Base-by-base conservation (phyloP, 2,888 invertebrate genomes). In the Tipula confusa region DNA sequence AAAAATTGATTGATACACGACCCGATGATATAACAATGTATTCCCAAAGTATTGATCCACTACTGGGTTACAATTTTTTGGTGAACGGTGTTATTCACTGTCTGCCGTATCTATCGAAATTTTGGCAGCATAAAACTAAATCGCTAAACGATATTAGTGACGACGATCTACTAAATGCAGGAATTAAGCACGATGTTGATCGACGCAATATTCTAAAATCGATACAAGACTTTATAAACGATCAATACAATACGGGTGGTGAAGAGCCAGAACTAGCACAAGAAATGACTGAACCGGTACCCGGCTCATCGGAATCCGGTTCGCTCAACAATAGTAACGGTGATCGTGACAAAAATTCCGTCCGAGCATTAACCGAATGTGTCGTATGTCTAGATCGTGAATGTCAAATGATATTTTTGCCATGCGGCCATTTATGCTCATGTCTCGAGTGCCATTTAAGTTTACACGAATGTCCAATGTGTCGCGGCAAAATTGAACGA, bases 351-450 rank as follows among this genome's bases (percentile, higher is more conserved):
- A 86, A 87, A 84, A 88, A 84, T 48, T 86, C 89, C 84, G 87
- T 87, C 84, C 89, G 89, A 83, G 87, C 88, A 80, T 90, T 90
- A 85, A 91, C 93, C 7, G 96, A 97, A 90, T 97, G 97, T 91
- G 95, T 96, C 43, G 92, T 97, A 86, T 97, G 96, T 88, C 92
- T 97, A 92, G 96, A 96, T 89, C 89, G 90, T 86, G 89, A 90
- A 94, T 93, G 93, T 86, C 93, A 93, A 88, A 91, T 96, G 83
- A 94, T 96, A 87, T 96, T 96, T 91, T 92, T 96, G 86, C 95
- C 95, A 84, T 97, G 97, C 88, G 97, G 97, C 84, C 97, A 97
- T 89, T 92, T 96, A 87, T 97, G 96, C 88, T 94, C 94, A 88
- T 97, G 97, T 89, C 89, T 91, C 83, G 88, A 89, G 83, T 97